Conservation (phyloP, 2,113 vertebrate species). For the Willisornis vidua region DNA sequence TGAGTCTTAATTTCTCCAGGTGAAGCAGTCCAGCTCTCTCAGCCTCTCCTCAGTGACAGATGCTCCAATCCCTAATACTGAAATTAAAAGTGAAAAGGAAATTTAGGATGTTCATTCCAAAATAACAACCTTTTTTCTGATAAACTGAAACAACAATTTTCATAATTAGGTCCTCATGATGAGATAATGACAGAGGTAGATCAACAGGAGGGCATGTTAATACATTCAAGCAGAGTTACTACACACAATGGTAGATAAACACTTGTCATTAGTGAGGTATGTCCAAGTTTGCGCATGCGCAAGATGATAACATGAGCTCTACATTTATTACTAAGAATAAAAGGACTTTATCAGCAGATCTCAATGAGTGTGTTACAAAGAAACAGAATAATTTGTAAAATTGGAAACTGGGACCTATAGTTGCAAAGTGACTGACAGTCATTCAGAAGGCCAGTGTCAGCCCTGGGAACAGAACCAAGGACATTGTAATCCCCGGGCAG, state of each 20-base stretch:
- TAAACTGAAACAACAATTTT: not conserved
- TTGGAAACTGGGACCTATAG: not conserved
- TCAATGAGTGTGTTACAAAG: conserved; percentile 33
- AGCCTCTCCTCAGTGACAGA: not conserved
- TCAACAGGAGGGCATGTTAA: not conserved
- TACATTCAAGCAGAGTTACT: not conserved
- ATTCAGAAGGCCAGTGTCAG: conserved; percentile 12
- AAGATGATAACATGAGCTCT: not conserved
- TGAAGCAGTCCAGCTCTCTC: not conserved
- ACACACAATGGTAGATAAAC: not conserved
- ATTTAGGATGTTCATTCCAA: not conserved
- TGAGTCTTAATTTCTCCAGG: not conserved
- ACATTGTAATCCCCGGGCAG: conserved; percentile 21
- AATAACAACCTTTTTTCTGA: not conserved
- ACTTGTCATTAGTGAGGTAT: not conserved
- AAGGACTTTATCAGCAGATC: conserved; percentile 50
- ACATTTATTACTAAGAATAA: conserved; percentile 37
- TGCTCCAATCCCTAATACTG: not conserved
- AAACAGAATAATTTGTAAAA: not conserved
- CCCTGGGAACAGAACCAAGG: conserved; percentile 47
- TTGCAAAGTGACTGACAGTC: conserved; percentile 30
- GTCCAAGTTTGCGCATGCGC: not conserved
- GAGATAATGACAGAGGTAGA: not conserved
- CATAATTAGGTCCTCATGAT: not conserved
- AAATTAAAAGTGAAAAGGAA: not conserved